A percentile compares a stretch with the other conserved stretches of the same genome.
Conservation (phyloP, 1,140 invertebrate species). For the Gonioctena quinquepunctata region DNA sequence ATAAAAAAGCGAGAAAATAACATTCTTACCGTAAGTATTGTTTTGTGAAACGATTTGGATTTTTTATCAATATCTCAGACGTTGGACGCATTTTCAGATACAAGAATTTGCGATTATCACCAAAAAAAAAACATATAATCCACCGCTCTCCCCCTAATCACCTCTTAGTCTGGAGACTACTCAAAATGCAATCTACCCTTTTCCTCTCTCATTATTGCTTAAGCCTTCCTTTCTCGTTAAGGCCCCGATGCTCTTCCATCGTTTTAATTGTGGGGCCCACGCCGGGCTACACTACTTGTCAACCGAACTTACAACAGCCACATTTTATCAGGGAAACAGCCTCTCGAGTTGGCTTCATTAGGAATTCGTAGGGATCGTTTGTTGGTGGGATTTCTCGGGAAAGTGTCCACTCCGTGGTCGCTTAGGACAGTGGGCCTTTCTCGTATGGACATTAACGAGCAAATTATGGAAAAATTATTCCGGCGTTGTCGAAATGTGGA, state of each 20-base stretch:
- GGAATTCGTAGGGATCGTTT: neutral
- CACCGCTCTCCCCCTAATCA: neutral
- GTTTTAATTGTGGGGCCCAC: neutral
- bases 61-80: no score
- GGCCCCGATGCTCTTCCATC: neutral
- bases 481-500: no score
- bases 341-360: neutral
- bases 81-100: no score
- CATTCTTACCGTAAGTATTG: no score
- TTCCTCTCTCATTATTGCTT: constrained; percentile 1
- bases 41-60: no score
- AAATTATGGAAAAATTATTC: no score
- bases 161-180: neutral
- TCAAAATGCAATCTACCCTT: constrained; percentile 12
- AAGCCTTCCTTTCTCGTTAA: constrained; percentile 1
- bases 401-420: neutral
- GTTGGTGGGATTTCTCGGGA: neutral
- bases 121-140: neutral
- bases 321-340: neutral
- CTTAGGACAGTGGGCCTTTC: no score
- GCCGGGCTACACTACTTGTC: neutral
- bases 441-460: no score
- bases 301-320: neutral
- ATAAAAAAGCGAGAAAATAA: no score
- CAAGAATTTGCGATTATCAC: neutral